Evolutionary conservation across 2,797 vertebrate genomes (phyloP), one percentile per base, ranked within the genome.

Genomic region (Arnoldichthys spilopterus): DNA sequence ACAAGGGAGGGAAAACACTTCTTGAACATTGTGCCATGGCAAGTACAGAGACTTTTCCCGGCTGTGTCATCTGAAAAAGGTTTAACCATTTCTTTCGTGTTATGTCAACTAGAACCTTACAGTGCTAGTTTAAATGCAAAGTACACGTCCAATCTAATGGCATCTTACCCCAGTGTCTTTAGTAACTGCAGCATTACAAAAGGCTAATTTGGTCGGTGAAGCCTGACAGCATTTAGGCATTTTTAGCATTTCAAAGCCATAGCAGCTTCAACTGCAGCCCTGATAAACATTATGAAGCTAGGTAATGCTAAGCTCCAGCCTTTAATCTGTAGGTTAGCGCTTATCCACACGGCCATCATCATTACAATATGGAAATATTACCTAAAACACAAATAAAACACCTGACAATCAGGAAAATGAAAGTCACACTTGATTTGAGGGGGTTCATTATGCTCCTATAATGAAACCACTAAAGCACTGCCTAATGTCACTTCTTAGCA

Each of bases 371-470:
- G 67, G 85, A 84, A 81, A 74, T 82, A 82, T 32, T 78, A 85
- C 86, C 84, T 86, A 83, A 87, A 87, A 83, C 76, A 84, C 83
- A 82, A 84, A 87, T 88, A 84, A 86, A 82, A 79, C 81, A 75
- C 83, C 80, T 80, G 84, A 82, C 86, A 86, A 83, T 85, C 82
- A 82, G 79, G 82, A 84, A 85, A 86, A 84, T 86, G 87, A 86
- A 85, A 82, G 86, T 84, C 83, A 82, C 82, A 84, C 78, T 86
- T 85, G 85, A 86, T 85, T 88, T 86, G 81, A 86, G 77, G 81
- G 84, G 81, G 79, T 82, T 84, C 83, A 81, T 87, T 84, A 84
- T 86, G 84, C 72, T 84, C 79, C 85, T 73, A 85, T 86, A 85
- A 88, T 85, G 82, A 87, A 83, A 74, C 72, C 83, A 82, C 76